Base-by-base conservation (phyloP, 2,113 vertebrate species). In the Patagioenas fasciata region DNA sequence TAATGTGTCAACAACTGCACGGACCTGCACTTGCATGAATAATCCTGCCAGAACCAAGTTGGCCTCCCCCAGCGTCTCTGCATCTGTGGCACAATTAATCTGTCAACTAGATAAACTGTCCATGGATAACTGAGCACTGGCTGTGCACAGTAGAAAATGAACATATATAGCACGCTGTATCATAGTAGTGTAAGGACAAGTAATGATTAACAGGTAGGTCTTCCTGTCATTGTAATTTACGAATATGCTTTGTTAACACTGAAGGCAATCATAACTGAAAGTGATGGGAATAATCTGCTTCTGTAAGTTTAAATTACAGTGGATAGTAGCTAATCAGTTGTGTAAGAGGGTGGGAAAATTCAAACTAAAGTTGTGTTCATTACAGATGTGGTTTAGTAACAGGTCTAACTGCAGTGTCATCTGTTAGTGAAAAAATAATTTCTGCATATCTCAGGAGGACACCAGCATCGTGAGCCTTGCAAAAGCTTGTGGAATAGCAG, bases 51-150 rank as follows among this genome's bases (percentile, higher is more conserved):
- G 72, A 92, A 24, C 60, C 24, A 50, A 15, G 4, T 67, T 66
- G 75, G 75, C 51, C 64, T 93, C 80, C 80, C 69, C 51, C 60
- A 60, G 72, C 0, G 2, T 15, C 72, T 85, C 80, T 64, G 80
- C 77, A 81, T 84, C 86, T 67, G 44, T 40, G 20, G 80, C 31
- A 56, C 56, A 38, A 58, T 93, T 81, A 71, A 92, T 92, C 83
- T 93, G 92, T 78, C 72, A 95, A 0, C 72, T 82, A 93, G 88
- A 90, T 70, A 80, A 90, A 90, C 67, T 67, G 42, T 26, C 83
- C 2, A 0, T 81, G 88, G 60, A 60, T 86, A 94, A 80, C 80
- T 3, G 2, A 83, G 64, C 42, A 4, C 83, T 84, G 72, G 61
- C 83, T 79, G 51, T 44, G 64, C 75, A 28, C 77, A 72, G 38